A percentile compares a stretch with the other conserved stretches of the same genome.
phyloP scores from a whole-genome alignment of 2,888 invertebrate species.

The Pammene aurita region DNA sequence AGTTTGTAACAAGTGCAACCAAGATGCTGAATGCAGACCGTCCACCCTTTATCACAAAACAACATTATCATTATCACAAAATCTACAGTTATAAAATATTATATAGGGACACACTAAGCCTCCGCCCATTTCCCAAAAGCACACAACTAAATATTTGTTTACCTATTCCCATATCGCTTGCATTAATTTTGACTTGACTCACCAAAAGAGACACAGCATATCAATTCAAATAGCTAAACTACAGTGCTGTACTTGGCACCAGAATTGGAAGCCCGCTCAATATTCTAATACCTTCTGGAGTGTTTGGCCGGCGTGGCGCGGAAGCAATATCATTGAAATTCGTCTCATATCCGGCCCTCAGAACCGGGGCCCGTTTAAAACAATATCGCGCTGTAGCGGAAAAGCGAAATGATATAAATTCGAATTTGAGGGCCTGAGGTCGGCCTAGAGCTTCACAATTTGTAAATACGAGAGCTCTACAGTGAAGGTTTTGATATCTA shows the following conservation, averaged over 20 bases:
- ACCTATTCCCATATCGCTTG: neutral
- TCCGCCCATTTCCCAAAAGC: too few species aligned
- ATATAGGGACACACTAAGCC: too few species aligned
- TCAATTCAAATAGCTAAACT: neutral
- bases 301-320: slow-evolving; percentile 32
- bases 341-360: slow-evolving; percentile 31
- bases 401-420: slow-evolving; percentile 33
- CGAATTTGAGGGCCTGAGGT: slow-evolving; percentile 20
- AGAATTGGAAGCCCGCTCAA: slow-evolving; percentile 28
- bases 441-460: slow-evolving; percentile 7
- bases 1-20: too few species aligned
- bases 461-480: neutral
- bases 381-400: slow-evolving; percentile 32
- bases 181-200: neutral
- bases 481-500: neutral
- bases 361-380: slow-evolving; percentile 20
- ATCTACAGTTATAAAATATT: too few species aligned
- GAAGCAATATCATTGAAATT: slow-evolving; percentile 40
- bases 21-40: too few species aligned
- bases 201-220: neutral
- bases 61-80: too few species aligned
- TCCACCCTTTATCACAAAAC: too few species aligned
- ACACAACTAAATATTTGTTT: too few species aligned
- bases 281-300: slow-evolving; percentile 34
- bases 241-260: neutral